Evolutionary conservation across 2,888 invertebrate genomes (phyloP).

Genomic region (Acleris cristana): DNA sequence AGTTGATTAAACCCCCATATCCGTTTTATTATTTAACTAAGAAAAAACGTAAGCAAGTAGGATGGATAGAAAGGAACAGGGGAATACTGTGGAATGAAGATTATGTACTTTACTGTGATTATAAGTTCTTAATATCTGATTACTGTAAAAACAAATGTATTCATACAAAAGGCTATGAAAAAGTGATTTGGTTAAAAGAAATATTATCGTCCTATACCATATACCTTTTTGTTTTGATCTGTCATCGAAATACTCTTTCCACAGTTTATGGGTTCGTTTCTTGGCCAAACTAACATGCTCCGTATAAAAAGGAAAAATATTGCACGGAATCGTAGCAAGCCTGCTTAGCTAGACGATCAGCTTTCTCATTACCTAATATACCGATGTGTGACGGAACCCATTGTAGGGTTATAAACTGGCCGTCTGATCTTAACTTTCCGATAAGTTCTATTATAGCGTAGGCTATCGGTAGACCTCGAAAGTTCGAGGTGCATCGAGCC

Average conservation of each 20-base stretch:
- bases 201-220: not conserved
- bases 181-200: too few relatives aligned
- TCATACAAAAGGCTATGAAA: too few relatives aligned
- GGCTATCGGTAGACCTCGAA: constrained; percentile 18
- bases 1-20: too few relatives aligned
- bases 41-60: too few relatives aligned
- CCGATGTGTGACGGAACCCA: not conserved
- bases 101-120: too few relatives aligned
- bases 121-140: too few relatives aligned
- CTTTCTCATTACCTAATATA: not conserved
- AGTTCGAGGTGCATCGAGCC: constrained; percentile 19
- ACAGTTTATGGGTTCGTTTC: not conserved
- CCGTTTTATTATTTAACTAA: too few relatives aligned
- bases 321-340: not conserved
- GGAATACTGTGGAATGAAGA: too few relatives aligned
- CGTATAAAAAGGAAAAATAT: not conserved
- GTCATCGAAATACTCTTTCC: not conserved
- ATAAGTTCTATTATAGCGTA: not conserved
- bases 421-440: not conserved
- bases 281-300: not conserved
- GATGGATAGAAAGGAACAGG: too few relatives aligned
- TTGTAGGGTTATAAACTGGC: not conserved
- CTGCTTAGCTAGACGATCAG: not conserved
- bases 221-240: not conserved
- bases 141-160: too few relatives aligned